Conservation (phyloP, 2,888 invertebrate genomes). For the Andrena chrysosceles region DNA sequence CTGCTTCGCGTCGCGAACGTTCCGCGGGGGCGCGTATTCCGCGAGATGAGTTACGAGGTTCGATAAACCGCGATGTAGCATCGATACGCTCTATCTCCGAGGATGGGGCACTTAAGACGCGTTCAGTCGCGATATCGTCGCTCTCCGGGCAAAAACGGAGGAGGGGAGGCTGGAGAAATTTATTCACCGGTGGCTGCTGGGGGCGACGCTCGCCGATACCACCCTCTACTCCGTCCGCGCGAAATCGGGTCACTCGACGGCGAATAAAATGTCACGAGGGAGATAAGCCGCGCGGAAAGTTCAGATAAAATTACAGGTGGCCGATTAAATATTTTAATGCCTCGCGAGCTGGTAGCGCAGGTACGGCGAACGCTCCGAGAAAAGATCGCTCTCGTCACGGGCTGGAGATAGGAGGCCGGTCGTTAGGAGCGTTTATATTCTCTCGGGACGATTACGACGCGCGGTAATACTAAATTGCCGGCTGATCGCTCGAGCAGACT, state of each 20-base stretch:
- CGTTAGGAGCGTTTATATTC: slow-evolving; percentile 62
- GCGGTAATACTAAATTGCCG: slow-evolving; percentile 55
- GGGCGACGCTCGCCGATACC: neutral
- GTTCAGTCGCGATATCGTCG: neutral
- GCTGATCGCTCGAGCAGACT: slow-evolving; percentile 42
- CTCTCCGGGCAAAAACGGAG: neutral
- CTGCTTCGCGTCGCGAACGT: slow-evolving; percentile 28
- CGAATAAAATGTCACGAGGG: slow-evolving; percentile 47
- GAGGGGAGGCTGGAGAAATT: slow-evolving; percentile 8
- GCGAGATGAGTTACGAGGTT: slow-evolving; percentile 38
- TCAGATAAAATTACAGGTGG: slow-evolving; percentile 58
- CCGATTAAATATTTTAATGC: slow-evolving; percentile 53
- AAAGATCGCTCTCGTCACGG: slow-evolving; percentile 57
- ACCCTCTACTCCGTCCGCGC: slow-evolving; percentile 14
- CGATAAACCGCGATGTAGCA: slow-evolving; percentile 36
- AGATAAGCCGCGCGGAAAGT: slow-evolving; percentile 56
- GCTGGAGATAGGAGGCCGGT: slow-evolving; percentile 60
- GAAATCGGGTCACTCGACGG: slow-evolving; percentile 30
- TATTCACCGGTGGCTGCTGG: neutral
- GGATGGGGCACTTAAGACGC: neutral
- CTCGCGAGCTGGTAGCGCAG: slow-evolving; percentile 17
- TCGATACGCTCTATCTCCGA: slow-evolving; percentile 41
- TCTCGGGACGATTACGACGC: slow-evolving; percentile 53
- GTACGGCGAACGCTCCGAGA: slow-evolving; percentile 40
- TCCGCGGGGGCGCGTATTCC: slow-evolving; percentile 18